These are phyloP conservation scores for Coelogynopora nodosa DNA, from an alignment of 2,888 invertebrate species.

Conservation along the genomic window DNA sequence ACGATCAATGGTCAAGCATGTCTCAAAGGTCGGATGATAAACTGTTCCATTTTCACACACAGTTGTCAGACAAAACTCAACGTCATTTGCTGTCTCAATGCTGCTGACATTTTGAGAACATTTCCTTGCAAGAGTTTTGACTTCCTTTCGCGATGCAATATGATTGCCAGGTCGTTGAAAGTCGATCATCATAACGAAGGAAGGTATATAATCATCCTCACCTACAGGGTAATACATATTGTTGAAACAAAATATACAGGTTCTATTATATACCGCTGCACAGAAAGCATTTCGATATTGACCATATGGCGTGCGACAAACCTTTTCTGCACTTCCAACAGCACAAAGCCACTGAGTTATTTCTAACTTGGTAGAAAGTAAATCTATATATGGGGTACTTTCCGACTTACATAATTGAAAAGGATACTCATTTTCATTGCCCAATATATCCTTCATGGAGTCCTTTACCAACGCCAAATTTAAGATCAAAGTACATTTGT, in stretches of 20 bases:
- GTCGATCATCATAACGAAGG: not conserved
- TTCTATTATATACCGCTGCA: not conserved
- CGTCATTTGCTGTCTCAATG: not conserved
- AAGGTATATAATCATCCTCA: not conserved
- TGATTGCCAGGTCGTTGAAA: not conserved
- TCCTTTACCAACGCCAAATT: not conserved
- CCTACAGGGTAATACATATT: not conserved
- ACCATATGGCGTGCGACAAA: no score
- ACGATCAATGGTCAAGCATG: not conserved
- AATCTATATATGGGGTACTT: no score
- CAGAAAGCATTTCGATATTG: not conserved
- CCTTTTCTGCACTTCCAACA: no score
- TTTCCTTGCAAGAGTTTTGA: not conserved
- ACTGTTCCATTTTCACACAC: not conserved
- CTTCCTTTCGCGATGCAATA: no score
- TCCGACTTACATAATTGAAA: no score
- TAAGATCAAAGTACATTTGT: not conserved
- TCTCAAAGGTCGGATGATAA: not conserved
- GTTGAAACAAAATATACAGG: not conserved
- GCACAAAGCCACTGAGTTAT: no score
- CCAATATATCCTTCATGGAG: not conserved
- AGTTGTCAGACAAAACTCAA: not conserved
- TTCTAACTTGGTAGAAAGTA: no score
- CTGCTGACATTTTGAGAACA: not conserved
- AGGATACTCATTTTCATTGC: not conserved